These are phyloP conservation scores for Pimpla rufipes DNA, from an alignment of 2,888 invertebrate species.

Conservation along the genomic window DNA sequence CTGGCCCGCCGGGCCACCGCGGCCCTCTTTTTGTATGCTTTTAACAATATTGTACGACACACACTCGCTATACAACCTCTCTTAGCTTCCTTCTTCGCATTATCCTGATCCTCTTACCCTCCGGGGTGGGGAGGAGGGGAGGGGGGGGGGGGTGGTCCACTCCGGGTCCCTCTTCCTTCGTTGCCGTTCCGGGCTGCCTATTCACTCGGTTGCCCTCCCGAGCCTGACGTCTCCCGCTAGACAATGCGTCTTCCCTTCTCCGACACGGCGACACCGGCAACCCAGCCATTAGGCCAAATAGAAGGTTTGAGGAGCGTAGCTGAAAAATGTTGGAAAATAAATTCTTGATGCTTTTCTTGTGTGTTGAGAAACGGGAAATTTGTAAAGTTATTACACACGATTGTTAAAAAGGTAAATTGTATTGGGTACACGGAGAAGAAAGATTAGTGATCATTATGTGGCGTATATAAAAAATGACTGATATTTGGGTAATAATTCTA, in stretches of 20 bases:
- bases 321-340: not conserved
- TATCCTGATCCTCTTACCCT: conserved; percentile 60
- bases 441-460: too few species aligned
- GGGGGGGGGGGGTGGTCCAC: not conserved
- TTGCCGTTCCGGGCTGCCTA: conserved; percentile 36
- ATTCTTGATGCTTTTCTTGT: not conserved
- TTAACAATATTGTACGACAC: conserved; percentile 81
- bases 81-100: conserved; percentile 54
- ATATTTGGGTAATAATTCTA: too few species aligned
- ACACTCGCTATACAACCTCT: conserved; percentile 62
- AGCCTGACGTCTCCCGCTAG: conserved; percentile 48
- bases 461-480: too few species aligned
- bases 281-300: conserved; percentile 47
- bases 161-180: conserved; percentile 35
- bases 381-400: too few species aligned
- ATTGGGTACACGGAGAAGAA: too few species aligned
- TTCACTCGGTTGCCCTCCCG: conserved; percentile 40
- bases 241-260: conserved; percentile 55
- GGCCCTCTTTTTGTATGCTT: conserved; percentile 78
- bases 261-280: conserved; percentile 11
- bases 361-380: not conserved
- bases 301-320: conserved; percentile 14
- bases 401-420: too few species aligned
- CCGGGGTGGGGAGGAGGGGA: too few species aligned
- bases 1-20: conserved; percentile 55